phyloP scores from a whole-genome alignment of 2,888 invertebrate genomes.

The Leptopilina drosophilae region DNA sequence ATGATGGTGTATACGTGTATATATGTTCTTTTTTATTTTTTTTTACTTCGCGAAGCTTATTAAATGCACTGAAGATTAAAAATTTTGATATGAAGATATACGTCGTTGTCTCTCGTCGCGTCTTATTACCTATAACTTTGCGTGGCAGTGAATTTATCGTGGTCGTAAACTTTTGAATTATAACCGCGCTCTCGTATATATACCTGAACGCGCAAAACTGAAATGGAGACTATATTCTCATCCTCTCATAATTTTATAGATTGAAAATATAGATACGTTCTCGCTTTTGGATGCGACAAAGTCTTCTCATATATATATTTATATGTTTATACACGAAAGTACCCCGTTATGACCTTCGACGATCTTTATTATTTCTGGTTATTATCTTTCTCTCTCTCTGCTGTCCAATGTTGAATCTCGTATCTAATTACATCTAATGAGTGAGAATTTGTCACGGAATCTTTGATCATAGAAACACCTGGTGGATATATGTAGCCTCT shows the following conservation, averaged over 20 bases:
- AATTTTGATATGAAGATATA: constrained; percentile 44
- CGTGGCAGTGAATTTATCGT: constrained; percentile 62
- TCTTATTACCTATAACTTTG: constrained; percentile 60
- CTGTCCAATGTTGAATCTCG: constrained; percentile 37
- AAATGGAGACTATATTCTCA: constrained; percentile 49
- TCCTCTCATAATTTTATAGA: constrained; percentile 64
- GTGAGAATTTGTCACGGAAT: constrained; percentile 42
- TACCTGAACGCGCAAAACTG: constrained; percentile 47
- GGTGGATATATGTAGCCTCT: constrained; percentile 7
- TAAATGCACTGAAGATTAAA: constrained; percentile 36
- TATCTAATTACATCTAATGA: constrained; percentile 43
- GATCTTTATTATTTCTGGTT: constrained; percentile 43
- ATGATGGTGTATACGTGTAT: no score
- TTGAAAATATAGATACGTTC: constrained; percentile 59
- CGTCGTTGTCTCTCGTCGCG: constrained; percentile 49
- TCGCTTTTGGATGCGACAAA: constrained; percentile 38
- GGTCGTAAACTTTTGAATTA: constrained; percentile 66
- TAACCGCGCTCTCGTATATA: constrained; percentile 55
- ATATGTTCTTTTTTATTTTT: no score
- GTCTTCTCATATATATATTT: neutral
- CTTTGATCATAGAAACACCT: constrained; percentile 44
- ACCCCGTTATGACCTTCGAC: constrained; percentile 22
- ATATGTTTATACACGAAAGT: neutral
- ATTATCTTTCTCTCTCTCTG: neutral
- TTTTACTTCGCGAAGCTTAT: constrained; percentile 1